Conservation (phyloP, 2,113 vertebrate species). For the Equus quagga region DNA sequence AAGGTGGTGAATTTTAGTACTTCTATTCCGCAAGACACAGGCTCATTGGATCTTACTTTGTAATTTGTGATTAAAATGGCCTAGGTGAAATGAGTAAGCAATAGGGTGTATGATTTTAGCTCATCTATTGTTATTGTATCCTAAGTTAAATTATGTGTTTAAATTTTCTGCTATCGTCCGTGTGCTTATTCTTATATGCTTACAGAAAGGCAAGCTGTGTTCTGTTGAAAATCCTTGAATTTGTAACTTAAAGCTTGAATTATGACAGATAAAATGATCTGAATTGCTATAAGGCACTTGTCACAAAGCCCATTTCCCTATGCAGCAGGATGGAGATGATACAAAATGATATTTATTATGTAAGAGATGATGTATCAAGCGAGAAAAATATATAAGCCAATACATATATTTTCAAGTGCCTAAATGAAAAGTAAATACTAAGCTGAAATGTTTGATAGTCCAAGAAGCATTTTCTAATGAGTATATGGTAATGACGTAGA, state of each 20-base stretch:
- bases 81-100: constrained; percentile 18
- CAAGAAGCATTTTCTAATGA: constrained; percentile 62
- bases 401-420: constrained; percentile 69
- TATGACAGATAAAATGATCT: constrained; percentile 74
- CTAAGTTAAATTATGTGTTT: constrained; percentile 65
- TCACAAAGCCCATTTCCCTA: constrained; percentile 27
- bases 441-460: constrained; percentile 65
- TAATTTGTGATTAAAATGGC: background rate
- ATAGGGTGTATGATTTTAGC: background rate
- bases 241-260: constrained; percentile 73
- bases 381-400: constrained; percentile 53
- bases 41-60: background rate
- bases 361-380: constrained; percentile 54
- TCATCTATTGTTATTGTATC: background rate
- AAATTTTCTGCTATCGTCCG: constrained; percentile 53
- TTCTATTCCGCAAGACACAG: background rate
- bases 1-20: constrained; percentile 8
- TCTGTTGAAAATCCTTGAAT: constrained; percentile 54
- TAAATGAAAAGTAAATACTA: constrained; percentile 71
- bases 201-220: constrained; percentile 39
- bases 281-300: constrained; percentile 61
- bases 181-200: constrained; percentile 38
- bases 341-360: constrained; percentile 76
- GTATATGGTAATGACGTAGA: constrained; percentile 13
- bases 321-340: constrained; percentile 56